Evolutionary conservation across 2,888 invertebrate species (phyloP).

Genomic region (Lissocephala sabroskyi): DNA sequence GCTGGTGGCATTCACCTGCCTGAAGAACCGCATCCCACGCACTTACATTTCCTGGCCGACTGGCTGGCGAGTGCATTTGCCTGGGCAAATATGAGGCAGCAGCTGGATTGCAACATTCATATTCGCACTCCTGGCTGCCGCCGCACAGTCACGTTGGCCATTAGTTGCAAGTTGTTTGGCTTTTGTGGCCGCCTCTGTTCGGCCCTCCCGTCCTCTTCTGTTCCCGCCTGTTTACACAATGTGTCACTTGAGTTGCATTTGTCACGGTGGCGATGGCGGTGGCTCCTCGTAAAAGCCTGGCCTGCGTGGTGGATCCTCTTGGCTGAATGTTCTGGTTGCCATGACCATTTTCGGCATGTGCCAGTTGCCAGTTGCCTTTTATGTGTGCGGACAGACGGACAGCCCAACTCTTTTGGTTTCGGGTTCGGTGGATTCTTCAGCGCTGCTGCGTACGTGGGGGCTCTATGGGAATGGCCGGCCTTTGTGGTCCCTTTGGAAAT

Average conservation of each 20-base stretch:
- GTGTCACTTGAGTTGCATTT: conserved; percentile 65
- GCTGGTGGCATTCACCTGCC: conserved; percentile 58
- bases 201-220: conserved; percentile 10
- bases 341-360: conserved; percentile 52
- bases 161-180: conserved; percentile 39
- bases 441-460: too few species aligned
- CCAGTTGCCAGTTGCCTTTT: conserved; percentile 57
- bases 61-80: conserved; percentile 29
- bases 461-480: too few species aligned
- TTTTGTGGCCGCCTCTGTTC: neutral
- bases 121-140: too few species aligned
- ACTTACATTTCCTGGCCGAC: conserved; percentile 12
- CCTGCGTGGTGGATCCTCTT: conserved; percentile 3
- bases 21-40: conserved; percentile 36
- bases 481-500: too few species aligned
- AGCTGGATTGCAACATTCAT: neutral
- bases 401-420: conserved; percentile 47
- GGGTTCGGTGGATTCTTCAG: too few species aligned
- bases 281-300: conserved; percentile 38
- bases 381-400: conserved; percentile 6
- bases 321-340: conserved; percentile 10
- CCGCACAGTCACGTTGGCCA: conserved; percentile 24
- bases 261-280: conserved; percentile 34
- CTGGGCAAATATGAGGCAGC: conserved; percentile 44
- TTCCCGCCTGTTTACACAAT: conserved; percentile 37